These are phyloP conservation scores for Campopleginae sp. DNA, from an alignment of 2,888 invertebrate species.

Conservation along the genomic window DNA sequence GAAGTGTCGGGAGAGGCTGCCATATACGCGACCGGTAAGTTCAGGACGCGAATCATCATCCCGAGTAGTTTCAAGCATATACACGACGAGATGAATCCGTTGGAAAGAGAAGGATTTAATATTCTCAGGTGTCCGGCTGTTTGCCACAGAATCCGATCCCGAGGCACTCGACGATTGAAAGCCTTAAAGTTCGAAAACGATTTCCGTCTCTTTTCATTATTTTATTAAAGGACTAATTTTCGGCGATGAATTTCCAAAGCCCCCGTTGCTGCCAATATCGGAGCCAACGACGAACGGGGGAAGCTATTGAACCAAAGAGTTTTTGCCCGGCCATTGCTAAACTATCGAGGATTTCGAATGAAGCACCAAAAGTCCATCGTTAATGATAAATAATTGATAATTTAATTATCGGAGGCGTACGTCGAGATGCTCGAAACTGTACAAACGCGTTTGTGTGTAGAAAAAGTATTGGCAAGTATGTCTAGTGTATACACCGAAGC, in stretches of 20 bases:
- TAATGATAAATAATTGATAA: constrained; percentile 1
- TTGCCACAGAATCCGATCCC: background rate
- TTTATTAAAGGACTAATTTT: too few species aligned
- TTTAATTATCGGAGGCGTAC: background rate
- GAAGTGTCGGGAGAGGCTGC: background rate
- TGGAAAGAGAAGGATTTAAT: background rate
- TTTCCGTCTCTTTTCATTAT: too few species aligned
- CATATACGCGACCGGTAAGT: background rate
- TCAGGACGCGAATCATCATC: background rate
- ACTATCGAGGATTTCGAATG: background rate
- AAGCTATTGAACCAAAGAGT: background rate
- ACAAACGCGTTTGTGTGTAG: background rate
- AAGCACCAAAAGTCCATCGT: background rate
- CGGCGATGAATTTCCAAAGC: too few species aligned
- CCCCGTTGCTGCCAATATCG: background rate
- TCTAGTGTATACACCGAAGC: background rate
- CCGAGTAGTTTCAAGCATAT: background rate
- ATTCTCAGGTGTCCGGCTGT: background rate
- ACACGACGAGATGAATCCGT: background rate
- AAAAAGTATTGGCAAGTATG: background rate
- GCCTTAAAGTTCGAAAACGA: too few species aligned
- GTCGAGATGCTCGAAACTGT: background rate
- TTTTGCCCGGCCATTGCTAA: background rate
- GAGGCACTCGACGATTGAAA: background rate
- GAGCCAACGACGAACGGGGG: too few species aligned